Conservation (phyloP, 2,888 invertebrate species). For the Acrobasis suavella region DNA sequence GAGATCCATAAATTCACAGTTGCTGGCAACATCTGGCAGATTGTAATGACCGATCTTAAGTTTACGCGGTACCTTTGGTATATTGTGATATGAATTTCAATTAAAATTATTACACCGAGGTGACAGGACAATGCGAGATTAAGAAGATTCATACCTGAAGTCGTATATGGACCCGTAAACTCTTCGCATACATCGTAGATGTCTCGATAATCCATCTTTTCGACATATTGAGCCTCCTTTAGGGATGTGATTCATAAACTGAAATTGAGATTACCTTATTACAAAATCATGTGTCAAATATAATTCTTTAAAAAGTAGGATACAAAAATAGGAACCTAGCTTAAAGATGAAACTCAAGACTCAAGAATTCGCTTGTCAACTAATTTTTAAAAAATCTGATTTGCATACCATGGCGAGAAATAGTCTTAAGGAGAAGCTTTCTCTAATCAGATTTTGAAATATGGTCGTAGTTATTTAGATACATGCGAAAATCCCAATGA, state of each 20-base stretch:
- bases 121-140: neutral
- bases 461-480: too few species aligned
- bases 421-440: too few species aligned
- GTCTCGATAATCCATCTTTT: conserved; percentile 90
- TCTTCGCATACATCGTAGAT: conserved; percentile 90
- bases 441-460: too few species aligned
- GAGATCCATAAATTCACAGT: conserved; percentile 9
- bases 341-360: too few species aligned
- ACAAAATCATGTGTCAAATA: too few species aligned
- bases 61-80: neutral
- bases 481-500: too few species aligned
- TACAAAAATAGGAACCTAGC: too few species aligned
- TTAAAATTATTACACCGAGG: neutral
- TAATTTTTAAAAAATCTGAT: too few species aligned
- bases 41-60: conserved; percentile 22
- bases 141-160: conserved; percentile 84
- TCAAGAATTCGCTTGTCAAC: too few species aligned
- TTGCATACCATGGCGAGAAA: too few species aligned
- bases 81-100: conserved; percentile 4
- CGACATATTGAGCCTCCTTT: conserved; percentile 92
- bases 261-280: conserved; percentile 43
- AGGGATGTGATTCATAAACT: conserved; percentile 93
- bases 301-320: too few species aligned
- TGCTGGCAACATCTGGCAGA: conserved; percentile 14
- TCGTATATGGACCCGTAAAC: conserved; percentile 92